Evolutionary conservation across 2,888 invertebrate genomes (phyloP).

Genomic region (Machimus atricapillus): DNA sequence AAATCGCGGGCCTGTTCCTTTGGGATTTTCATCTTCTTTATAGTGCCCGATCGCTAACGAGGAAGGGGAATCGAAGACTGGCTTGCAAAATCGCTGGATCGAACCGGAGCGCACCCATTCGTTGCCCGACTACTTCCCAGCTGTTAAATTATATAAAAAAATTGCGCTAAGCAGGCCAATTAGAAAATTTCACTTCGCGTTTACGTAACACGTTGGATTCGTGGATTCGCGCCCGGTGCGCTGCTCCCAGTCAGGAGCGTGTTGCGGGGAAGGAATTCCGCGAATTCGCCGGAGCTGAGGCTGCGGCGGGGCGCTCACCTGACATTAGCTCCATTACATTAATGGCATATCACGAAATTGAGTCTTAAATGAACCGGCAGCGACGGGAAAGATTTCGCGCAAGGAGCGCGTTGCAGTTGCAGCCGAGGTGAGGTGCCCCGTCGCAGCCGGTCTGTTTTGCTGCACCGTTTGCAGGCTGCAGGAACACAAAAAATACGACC

Average conservation of each 20-base stretch:
- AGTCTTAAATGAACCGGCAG: conserved; percentile 13
- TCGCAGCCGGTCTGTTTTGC: not conserved
- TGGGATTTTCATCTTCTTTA: not conserved
- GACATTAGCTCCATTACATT: not conserved
- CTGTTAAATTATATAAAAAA: conserved; percentile 10
- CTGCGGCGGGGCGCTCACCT: not conserved
- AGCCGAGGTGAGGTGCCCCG: not conserved
- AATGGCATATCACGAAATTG: conserved; percentile 35
- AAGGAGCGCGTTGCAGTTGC: not conserved
- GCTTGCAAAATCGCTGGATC: not conserved
- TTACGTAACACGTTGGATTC: conserved; percentile 10
- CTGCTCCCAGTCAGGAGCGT: not conserved
- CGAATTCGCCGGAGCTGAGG: not conserved
- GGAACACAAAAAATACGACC: not conserved
- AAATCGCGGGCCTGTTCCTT: not conserved
- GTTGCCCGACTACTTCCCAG: not conserved
- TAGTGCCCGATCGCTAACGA: not conserved
- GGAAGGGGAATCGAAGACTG: not conserved
- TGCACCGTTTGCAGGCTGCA: not conserved
- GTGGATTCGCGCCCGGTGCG: not conserved
- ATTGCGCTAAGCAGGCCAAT: conserved; percentile 20
- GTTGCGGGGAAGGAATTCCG: not conserved
- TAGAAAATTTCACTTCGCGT: conserved; percentile 15
- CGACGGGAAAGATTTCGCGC: not conserved
- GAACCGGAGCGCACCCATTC: not conserved